Evolutionary conservation across 2,888 invertebrate genomes (phyloP).

Genomic region (Ashinkailepas kermadecensis): DNA sequence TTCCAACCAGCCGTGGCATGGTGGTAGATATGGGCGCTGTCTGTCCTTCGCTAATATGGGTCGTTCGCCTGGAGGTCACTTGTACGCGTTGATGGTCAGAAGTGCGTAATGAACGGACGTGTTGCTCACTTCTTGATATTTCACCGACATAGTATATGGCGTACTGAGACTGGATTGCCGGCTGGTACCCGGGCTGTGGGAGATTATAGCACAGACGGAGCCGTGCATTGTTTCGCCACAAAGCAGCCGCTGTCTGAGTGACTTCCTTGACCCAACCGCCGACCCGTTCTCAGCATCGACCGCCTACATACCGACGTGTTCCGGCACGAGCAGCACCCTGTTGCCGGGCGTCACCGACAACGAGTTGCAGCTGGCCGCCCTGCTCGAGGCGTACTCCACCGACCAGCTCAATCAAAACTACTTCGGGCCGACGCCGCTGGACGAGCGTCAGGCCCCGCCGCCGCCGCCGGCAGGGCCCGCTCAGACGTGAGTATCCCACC

Average conservation of each 20-base stretch:
- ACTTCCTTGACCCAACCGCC: background rate
- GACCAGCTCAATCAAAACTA: conserved; percentile 18
- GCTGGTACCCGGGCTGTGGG: too few relatives aligned
- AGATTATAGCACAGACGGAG: too few relatives aligned
- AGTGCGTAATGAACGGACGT: too few relatives aligned
- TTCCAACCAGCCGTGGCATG: too few relatives aligned
- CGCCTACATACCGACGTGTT: conserved; percentile 8
- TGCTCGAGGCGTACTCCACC: conserved; percentile 18
- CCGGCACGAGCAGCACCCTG: conserved; percentile 11
- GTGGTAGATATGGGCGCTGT: too few relatives aligned
- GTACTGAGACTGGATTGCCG: too few relatives aligned
- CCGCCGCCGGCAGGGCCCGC: background rate
- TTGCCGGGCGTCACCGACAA: conserved; percentile 17
- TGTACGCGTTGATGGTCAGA: too few relatives aligned
- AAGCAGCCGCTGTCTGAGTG: too few relatives aligned
- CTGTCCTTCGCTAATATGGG: too few relatives aligned
- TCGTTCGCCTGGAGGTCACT: too few relatives aligned
- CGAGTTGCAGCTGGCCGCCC: conserved; percentile 18
- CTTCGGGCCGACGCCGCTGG: background rate
- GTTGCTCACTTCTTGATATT: background rate
- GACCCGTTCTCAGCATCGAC: background rate
- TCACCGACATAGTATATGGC: too few relatives aligned
- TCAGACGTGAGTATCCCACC: background rate
- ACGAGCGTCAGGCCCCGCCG: background rate
- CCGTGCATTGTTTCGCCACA: too few relatives aligned